These are phyloP conservation scores for Acanthornis magna DNA, from an alignment of 2,797 vertebrate genomes.

Conservation along the genomic window DNA sequence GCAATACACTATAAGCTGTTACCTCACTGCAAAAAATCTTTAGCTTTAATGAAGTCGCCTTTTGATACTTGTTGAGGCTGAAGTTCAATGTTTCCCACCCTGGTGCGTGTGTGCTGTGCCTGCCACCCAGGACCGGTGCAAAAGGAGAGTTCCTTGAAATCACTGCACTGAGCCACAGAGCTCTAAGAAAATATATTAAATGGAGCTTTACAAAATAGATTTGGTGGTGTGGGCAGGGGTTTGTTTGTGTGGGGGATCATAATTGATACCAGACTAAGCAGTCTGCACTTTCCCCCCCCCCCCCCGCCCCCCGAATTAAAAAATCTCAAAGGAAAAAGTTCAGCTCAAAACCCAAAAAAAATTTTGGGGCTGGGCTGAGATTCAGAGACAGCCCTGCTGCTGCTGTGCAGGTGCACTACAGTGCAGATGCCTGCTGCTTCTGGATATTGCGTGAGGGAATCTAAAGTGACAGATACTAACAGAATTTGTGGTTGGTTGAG, in stretches of 20 bases:
- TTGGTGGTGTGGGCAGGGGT: rapidly evolving
- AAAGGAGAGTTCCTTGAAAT: neutral
- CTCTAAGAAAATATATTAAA: neutral
- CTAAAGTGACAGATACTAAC: neutral
- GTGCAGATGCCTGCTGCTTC: neutral
- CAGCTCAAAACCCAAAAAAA: neutral
- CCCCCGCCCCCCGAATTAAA: no score
- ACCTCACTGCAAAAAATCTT: constrained; percentile 73
- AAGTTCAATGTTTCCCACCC: constrained; percentile 65
- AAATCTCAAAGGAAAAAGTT: neutral
- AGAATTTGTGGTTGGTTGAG: neutral
- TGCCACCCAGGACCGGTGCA: neutral
- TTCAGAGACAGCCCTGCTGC: neutral
- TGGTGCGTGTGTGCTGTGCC: neutral
- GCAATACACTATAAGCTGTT: constrained; percentile 72
- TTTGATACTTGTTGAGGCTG: constrained; percentile 63
- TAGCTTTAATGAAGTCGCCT: constrained; percentile 75
- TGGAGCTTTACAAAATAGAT: neutral
- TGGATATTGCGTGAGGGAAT: rapidly evolving
- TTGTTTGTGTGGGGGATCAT: rapidly evolving
- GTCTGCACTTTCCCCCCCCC: neutral
- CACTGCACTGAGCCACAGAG: rapidly evolving
- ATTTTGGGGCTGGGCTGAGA: neutral
- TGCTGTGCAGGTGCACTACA: neutral
- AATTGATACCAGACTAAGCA: neutral